These are phyloP conservation scores for Microctonus brassicae DNA, from an alignment of 2,888 invertebrate species.

Conservation along the genomic window DNA sequence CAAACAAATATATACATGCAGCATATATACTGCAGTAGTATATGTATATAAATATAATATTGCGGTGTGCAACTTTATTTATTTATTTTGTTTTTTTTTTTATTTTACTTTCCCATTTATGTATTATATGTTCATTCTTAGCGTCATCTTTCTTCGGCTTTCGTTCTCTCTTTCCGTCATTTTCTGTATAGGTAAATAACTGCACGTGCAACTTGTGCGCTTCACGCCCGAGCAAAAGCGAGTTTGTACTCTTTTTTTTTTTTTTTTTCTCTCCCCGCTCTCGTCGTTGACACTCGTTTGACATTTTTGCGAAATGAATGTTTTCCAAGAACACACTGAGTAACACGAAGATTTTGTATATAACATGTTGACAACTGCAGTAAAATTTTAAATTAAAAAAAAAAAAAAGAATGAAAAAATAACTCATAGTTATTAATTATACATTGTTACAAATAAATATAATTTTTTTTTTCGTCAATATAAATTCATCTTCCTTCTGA, in stretches of 20 bases:
- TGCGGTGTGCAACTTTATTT: slow-evolving; percentile 28
- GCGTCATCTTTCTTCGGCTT: slow-evolving; percentile 3
- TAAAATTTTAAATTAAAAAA: background rate
- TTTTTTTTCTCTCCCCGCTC: background rate
- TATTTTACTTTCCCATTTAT: background rate
- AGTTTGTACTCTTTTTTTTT: background rate
- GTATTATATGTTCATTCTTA: background rate
- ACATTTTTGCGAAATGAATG: slow-evolving; percentile 54
- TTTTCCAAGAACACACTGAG: slow-evolving; percentile 53
- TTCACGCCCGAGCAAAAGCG: slow-evolving; percentile 1
- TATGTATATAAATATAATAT: background rate
- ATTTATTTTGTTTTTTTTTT: slow-evolving; percentile 3
- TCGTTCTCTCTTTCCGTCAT: background rate
- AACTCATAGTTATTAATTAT: background rate
- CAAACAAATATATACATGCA: slow-evolving; percentile 24
- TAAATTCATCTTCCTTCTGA: too few relatives aligned
- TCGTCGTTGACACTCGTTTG: background rate
- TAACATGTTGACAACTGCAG: slow-evolving; percentile 13
- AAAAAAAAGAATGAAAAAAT: background rate
- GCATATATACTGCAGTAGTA: too few relatives aligned
- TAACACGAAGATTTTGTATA: slow-evolving; percentile 1
- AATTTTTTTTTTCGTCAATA: too few relatives aligned
- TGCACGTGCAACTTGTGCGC: background rate
- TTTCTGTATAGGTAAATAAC: background rate
- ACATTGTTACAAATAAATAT: too few relatives aligned